Conservation (phyloP, 1,140 invertebrate species). For the Microvelia longipes region DNA sequence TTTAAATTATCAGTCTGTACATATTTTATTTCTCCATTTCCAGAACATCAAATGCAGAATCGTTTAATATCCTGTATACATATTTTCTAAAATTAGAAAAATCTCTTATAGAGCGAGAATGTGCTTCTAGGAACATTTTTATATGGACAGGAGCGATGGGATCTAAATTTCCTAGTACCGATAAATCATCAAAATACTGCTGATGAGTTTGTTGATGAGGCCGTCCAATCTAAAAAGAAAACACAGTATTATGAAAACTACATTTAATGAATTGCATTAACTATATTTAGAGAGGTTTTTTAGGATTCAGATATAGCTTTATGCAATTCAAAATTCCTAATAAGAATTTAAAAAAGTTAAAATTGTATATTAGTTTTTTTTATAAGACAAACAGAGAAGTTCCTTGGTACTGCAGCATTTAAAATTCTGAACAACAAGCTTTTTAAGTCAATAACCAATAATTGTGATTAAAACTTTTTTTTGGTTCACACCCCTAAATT, state of each 20-base stretch:
- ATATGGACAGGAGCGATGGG: conserved; percentile 17
- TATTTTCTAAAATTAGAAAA: conserved; percentile 21
- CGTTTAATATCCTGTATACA: conserved; percentile 21
- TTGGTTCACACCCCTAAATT: neutral
- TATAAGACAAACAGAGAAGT: too few species aligned
- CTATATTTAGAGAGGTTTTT: neutral
- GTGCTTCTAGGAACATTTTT: conserved; percentile 18
- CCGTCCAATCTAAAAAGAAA: neutral
- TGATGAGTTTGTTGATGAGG: conserved; percentile 10
- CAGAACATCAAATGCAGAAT: too few species aligned
- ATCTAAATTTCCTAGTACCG: conserved; percentile 15
- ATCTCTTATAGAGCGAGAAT: conserved; percentile 17
- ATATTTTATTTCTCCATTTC: too few species aligned
- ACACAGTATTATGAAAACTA: neutral
- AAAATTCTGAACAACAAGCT: neutral
- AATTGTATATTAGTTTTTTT: too few species aligned
- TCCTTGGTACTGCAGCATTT: too few species aligned
- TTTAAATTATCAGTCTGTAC: too few species aligned
- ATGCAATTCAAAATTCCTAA: too few species aligned
- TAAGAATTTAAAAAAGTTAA: neutral
- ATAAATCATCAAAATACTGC: conserved; percentile 19
- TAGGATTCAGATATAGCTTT: too few species aligned
- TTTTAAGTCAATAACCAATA: neutral
- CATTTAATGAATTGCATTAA: neutral
- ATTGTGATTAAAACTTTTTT: neutral